Percentiles rank a stretch among this genome's conserved stretches.
These are phyloP conservation scores for Epistrophe grossulariae DNA, from an alignment of 2,888 invertebrate species.

Conservation along the genomic window DNA sequence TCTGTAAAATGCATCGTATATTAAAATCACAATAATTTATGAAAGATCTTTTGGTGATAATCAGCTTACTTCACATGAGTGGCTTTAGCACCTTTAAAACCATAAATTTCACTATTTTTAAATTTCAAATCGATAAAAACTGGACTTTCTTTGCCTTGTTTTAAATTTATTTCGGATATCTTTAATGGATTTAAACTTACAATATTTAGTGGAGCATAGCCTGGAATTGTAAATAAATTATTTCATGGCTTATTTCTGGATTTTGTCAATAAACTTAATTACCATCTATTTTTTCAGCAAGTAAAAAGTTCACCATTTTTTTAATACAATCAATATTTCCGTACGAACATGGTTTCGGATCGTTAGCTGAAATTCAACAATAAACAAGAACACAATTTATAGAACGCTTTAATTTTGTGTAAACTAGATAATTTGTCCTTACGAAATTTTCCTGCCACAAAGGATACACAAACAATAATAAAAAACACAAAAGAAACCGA, in stretches of 20 bases:
- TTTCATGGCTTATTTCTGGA: background rate
- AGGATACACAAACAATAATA: background rate
- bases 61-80: constrained; percentile 65
- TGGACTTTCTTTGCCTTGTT: constrained; percentile 77
- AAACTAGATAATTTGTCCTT: background rate
- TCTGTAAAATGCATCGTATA: constrained; percentile 50
- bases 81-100: constrained; percentile 46
- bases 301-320: constrained; percentile 60
- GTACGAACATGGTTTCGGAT: constrained; percentile 72
- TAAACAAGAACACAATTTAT: background rate
- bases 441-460: background rate
- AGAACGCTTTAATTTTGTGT: background rate
- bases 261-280: background rate
- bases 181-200: constrained; percentile 71
- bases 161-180: constrained; percentile 64
- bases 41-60: background rate
- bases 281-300: constrained; percentile 44
- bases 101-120: constrained; percentile 56
- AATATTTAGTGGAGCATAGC: constrained; percentile 71
- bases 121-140: constrained; percentile 77
- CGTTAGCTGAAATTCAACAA: constrained; percentile 48
- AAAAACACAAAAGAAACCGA: background rate
- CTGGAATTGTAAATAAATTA: constrained; percentile 30
- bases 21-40: background rate
- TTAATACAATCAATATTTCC: constrained; percentile 71